Conservation (phyloP, 2,888 invertebrate genomes). For the Idaea biselata region DNA sequence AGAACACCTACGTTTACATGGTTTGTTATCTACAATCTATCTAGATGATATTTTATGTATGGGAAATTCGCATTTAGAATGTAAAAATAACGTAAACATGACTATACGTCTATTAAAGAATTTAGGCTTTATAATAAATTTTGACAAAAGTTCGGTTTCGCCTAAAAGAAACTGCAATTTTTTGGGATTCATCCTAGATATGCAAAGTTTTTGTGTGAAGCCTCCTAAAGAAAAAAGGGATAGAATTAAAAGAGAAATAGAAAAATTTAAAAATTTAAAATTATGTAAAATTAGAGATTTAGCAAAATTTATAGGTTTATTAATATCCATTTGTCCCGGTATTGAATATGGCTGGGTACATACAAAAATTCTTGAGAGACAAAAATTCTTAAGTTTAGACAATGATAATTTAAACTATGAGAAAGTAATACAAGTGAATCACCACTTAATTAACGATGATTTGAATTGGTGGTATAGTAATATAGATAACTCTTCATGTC, state of each 20-base stretch:
- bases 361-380: constrained; percentile 32
- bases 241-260: too few species aligned
- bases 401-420: not conserved
- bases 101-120: constrained; percentile 8
- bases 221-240: constrained; percentile 13
- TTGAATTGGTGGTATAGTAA: constrained; percentile 10
- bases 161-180: constrained; percentile 21
- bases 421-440: constrained; percentile 2
- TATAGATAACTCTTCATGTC: not conserved
- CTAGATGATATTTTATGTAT: constrained; percentile 20
- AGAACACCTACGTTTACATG: constrained; percentile 13
- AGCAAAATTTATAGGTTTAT: constrained; percentile 25
- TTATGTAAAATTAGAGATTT: constrained; percentile 26
- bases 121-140: constrained; percentile 25
- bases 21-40: constrained; percentile 20
- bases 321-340: constrained; percentile 36
- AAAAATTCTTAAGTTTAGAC: constrained; percentile 20
- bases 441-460: constrained; percentile 4
- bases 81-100: not conserved
- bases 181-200: constrained; percentile 20
- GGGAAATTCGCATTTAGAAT: constrained; percentile 7
- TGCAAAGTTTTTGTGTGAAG: too few species aligned
- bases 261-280: constrained; percentile 11
- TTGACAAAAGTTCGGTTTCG: constrained; percentile 21
- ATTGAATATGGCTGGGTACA: constrained; percentile 38